These are phyloP conservation scores for Schizothorax lantsangensis DNA, from an alignment of 2,797 vertebrate species.

Conservation along the genomic window DNA sequence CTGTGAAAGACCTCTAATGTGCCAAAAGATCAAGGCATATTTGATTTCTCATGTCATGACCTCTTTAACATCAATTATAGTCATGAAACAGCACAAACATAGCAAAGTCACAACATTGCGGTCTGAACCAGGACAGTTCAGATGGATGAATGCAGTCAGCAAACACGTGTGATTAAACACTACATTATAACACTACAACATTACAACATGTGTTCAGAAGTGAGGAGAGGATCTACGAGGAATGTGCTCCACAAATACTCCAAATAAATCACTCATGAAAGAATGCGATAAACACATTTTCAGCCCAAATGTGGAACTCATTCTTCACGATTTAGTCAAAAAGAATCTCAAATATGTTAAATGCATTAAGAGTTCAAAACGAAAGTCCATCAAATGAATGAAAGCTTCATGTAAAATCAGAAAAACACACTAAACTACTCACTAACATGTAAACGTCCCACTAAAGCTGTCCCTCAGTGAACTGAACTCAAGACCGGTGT, in stretches of 20 bases:
- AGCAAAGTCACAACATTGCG: background rate
- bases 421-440: background rate
- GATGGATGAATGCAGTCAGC: background rate
- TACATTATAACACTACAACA: background rate
- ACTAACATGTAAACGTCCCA: background rate
- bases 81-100: background rate
- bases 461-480: background rate
- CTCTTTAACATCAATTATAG: background rate
- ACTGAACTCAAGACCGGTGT: background rate
- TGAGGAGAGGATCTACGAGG: background rate
- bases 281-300: background rate
- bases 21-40: no score
- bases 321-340: background rate
- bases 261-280: background rate
- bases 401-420: background rate
- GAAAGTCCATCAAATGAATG: background rate
- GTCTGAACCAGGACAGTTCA: background rate
- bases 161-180: background rate
- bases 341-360: background rate
- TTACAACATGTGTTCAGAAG: background rate
- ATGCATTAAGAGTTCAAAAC: background rate
- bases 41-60: no score
- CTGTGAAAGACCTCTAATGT: no score
- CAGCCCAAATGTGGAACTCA: background rate
- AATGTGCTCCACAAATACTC: background rate